phyloP scores from a whole-genome alignment of 2,888 invertebrate species.

The Spodoptera littoralis region DNA sequence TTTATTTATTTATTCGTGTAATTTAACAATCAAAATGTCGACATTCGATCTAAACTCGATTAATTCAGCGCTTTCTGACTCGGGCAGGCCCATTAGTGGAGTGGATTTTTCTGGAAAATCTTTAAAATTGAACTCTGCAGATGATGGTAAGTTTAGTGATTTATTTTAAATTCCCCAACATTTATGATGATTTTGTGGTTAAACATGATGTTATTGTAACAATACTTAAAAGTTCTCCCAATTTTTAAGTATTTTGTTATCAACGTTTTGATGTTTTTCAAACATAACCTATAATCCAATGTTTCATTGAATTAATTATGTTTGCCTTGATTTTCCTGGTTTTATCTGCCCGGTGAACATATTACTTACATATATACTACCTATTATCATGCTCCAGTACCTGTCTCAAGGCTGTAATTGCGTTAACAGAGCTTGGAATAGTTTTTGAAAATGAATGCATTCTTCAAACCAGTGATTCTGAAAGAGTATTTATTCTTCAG shows the following conservation, averaged over 20 bases:
- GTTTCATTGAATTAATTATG: neutral
- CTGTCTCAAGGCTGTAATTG: no score
- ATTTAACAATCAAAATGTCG: conserved; percentile 73
- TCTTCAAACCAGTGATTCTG: no score
- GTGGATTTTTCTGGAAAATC: conserved; percentile 95
- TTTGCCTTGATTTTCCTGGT: conserved; percentile 5
- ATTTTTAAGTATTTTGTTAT: neutral
- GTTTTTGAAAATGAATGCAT: no score
- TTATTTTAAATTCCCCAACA: neutral
- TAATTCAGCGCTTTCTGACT: conserved; percentile 79
- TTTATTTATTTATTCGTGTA: conserved; percentile 51
- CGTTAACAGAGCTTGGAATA: no score
- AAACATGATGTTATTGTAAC: no score
- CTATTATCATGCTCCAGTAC: no score
- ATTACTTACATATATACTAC: neutral
- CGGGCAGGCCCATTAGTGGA: conserved; percentile 86
- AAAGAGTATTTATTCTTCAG: no score
- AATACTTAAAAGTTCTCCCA: no score
- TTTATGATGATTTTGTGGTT: no score
- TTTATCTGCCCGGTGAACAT: neutral
- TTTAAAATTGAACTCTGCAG: conserved; percentile 92
- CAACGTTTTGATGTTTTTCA: neutral
- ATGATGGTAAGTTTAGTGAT: conserved; percentile 91
- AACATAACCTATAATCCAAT: conserved; percentile 40
- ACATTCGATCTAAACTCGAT: conserved; percentile 89